Evolutionary conservation across 2,797 vertebrate species (phyloP), one percentile per base, ranked within the genome.

Genomic region (Phataginus tricuspis): DNA sequence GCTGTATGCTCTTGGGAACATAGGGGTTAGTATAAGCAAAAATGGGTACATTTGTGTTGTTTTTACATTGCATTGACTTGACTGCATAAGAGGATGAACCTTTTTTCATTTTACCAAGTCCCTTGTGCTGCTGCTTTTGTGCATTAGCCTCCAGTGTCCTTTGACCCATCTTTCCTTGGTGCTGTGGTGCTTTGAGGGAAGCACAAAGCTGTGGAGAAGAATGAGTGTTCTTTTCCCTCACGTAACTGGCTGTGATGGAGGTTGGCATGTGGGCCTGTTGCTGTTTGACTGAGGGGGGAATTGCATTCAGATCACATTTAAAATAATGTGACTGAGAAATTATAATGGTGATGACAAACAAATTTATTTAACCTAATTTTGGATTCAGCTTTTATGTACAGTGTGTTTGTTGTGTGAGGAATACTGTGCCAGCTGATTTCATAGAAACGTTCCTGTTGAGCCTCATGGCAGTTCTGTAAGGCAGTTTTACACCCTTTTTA

Each of bases 251-350:
- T 25, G 42, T 21, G 31, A 29, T 39, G 39, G 72, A 15, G 53
- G 21, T 29, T 34, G 59, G 21, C 27, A 11, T 14, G 8, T 53
- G 61, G 34, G 53, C 37, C 77, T 79, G 42, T 84, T 72, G 31
- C 68, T 51, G 6, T 42, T 75, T 64, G 63, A 64, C 42, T 18
- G 27, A 29, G 5, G 78, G 53, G 71, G 42, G 37, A 31, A 34
- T 85, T 94, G 59, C 61, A 85, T 85, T 71, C 39, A 71, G 72
- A 77, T 59, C 42, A n/a, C 55, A 69, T 27, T 91, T 93, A 53
- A 34, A 85, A 23, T 37, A 64, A 59, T 72, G 45, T 63, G 42
- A 89, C 9, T 42, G 72, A 86, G 86, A 88, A 91, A 82, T 77
- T 57, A 39, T 53, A 91, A 53, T 18, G 8, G 37, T 85, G 61